Evolutionary conservation across 1,140 invertebrate species (phyloP), one percentile per base, ranked within the genome.

Genomic region (Cephus cinctus): DNA sequence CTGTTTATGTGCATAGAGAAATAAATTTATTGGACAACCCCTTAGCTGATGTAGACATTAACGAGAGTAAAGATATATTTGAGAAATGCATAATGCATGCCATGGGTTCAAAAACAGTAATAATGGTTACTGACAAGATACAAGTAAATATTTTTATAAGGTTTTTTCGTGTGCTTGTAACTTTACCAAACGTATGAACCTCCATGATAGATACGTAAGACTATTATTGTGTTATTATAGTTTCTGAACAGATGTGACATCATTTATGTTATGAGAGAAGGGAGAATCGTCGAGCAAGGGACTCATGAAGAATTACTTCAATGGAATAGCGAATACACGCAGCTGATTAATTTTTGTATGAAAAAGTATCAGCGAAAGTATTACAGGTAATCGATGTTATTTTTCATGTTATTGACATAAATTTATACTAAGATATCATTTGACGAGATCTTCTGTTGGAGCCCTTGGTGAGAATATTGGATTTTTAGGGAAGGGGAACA

Each of bases 11-110:
- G 4, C 50, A 57, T 52, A 61, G 69, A 35, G 80, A 83, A 53
- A 74, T 84, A 22, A 80, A 79, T 59, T 47, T 83, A 1, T 51
- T 84, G 22, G 82, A 84, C 54, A 77, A 81, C 56, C 78, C 78
- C 6, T 44, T 80, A 5, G 21, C 42, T 30, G 74, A 78, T 34
- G 70, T 80, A 0, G 78, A 79, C 54, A 56, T 57, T 4, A 64
- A 76, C 30, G 76, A 80, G 14, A 68, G 65, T 11, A 59, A 70
- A 30, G 61, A 73, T 8, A 78, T 79, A 18, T 79, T 80, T 54
- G 61, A 72, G 5, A 53, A 68, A 16, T 65, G 57, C 5, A 64
- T 79, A 14, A 20, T 57, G 22, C 67, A 66, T 22, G 56, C 64
- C 22, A 48, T 82, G 4, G 65, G 63, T 27, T 67, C 59, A 0